Evolutionary conservation across 1,140 invertebrate genomes (phyloP), one percentile per base, ranked within the genome.

Genomic region (Heliconius melpomene): DNA sequence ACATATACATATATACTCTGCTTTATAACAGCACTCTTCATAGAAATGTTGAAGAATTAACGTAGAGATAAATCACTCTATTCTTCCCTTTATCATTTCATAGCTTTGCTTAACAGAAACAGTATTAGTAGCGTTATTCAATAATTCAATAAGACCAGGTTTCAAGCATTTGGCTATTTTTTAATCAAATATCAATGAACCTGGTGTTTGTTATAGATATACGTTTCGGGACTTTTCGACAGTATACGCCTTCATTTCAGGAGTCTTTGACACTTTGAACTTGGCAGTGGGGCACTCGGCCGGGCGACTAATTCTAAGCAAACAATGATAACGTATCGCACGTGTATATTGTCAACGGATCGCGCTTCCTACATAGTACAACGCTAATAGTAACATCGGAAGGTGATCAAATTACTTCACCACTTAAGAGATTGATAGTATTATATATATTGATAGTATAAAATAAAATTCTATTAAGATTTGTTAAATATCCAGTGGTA

Each of bases 191-290:
- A 60, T 60, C 54, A 60, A 60, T 57, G n/a, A 60, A 60, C 54
- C 26, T 60, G 7, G 23, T 60, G 54, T 60, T 60, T 60, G 54
- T 60, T 26, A 60, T 60, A 60, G 54, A 60, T 60, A 60, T 60
- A 60, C 23, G 2, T 60, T 60, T 60, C 18, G 54, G 54, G 54
- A 60, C n/a, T 60, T 60, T 60, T 60, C 54, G 75, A 77, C 60
- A 77, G 29, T 52, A 60, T 26, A 77, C 40, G 60, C 23, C 66
- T 76, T 75, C 52, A 66, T 52, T 16, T 46, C 52, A 72, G 11
- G 50, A 85, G 85, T 87, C 78, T 87, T 88, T 92, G 91, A 93
- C 90, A 90, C 86, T 90, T 90, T 93, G 89, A 94, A 94, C 92
- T 94, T 93, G 92, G 90, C 92, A 91, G 83, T 93, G 87, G 83